These are phyloP conservation scores for Tyto alba DNA, from an alignment of 2,113 vertebrate species.

Conservation along the genomic window DNA sequence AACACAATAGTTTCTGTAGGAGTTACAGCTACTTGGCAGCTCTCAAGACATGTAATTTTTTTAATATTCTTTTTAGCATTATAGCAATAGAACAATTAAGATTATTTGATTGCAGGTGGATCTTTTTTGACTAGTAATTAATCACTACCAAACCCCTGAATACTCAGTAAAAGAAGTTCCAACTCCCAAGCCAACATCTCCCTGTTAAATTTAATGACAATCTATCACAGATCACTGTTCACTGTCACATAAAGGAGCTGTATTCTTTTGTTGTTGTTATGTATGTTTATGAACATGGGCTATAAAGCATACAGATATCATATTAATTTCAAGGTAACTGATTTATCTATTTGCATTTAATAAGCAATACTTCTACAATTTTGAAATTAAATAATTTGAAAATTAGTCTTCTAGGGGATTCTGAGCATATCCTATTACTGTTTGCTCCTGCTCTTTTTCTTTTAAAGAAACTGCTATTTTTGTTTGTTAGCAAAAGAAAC, in stretches of 20 bases:
- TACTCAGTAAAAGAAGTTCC: neutral
- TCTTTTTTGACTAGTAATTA: neutral
- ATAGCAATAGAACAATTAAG: neutral
- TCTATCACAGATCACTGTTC: neutral
- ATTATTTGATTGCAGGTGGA: neutral
- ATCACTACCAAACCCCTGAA: neutral
- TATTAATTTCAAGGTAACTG: neutral
- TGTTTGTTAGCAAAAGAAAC: neutral
- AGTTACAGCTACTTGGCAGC: neutral
- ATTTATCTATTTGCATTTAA: neutral
- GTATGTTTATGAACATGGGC: neutral
- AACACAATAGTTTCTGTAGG: neutral
- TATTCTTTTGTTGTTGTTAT: neutral
- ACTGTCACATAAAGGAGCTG: neutral
- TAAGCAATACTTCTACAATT: neutral
- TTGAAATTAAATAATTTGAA: neutral
- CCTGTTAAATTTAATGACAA: neutral
- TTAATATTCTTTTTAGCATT: neutral
- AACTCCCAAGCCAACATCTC: neutral
- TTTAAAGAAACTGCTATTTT: neutral
- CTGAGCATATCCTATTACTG: fast-evolving
- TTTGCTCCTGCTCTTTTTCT: neutral
- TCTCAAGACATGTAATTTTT: neutral
- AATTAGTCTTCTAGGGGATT: neutral
- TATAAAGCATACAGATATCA: neutral